Evolutionary conservation across 2,888 invertebrate species (phyloP).

Genomic region (Exephanes ischioxanthus): DNA sequence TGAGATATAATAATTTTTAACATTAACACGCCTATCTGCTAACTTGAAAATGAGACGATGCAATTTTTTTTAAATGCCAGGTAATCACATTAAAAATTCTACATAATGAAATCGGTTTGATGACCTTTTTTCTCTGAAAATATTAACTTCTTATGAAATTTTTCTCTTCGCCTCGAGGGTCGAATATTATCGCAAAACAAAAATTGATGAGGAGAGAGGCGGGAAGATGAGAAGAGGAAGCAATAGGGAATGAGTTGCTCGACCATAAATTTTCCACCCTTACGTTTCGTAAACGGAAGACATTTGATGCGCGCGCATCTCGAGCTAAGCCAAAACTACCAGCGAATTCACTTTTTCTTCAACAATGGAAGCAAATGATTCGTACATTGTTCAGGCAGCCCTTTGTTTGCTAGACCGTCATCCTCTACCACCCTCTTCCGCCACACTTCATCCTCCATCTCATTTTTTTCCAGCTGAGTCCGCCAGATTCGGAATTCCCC

Average conservation of each 20-base stretch:
- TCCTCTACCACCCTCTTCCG: conserved; percentile 47
- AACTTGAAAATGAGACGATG: neutral
- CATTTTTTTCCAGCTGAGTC: conserved; percentile 44
- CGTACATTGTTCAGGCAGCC: conserved; percentile 66
- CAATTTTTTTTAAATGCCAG: no score
- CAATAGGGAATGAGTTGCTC: neutral
- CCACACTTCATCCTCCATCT: conserved; percentile 24
- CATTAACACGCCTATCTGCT: no score
- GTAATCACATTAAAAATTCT: no score
- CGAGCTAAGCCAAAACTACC: conserved; percentile 54
- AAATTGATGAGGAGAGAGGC: no score
- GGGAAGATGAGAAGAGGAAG: neutral
- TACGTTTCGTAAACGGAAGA: neutral
- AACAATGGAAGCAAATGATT: conserved; percentile 69
- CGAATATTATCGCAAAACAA: no score
- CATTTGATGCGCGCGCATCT: conserved; percentile 1
- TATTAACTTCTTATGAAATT: no score
- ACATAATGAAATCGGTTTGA: no score
- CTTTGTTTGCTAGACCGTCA: conserved; percentile 66
- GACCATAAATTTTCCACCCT: conserved; percentile 31
- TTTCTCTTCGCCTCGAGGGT: no score
- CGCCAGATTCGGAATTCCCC: conserved; percentile 58
- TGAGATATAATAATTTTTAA: no score
- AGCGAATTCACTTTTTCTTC: conserved; percentile 52
- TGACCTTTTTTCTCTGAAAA: neutral